A percentile compares a stretch with the other conserved stretches of the same genome.
Conservation (phyloP, 2,113 vertebrate genomes). For the Antigone vipio region DNA sequence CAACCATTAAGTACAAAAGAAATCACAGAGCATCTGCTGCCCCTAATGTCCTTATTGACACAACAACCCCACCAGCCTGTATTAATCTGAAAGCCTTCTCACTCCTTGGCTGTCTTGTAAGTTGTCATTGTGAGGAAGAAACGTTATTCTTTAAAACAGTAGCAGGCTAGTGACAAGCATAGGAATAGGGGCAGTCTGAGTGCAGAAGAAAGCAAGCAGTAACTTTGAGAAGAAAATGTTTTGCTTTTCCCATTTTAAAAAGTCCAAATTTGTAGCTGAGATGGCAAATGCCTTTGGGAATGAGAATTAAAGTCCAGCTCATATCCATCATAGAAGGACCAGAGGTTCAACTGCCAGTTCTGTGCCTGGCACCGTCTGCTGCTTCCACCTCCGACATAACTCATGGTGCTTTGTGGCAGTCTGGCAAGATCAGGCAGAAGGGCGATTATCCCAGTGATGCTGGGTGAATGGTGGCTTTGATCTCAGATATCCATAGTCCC, state of each 20-base stretch:
- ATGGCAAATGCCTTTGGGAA: neutral
- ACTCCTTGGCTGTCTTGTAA: neutral
- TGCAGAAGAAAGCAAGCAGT: neutral
- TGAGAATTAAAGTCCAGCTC: neutral
- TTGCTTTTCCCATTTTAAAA: neutral
- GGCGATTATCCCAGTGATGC: neutral
- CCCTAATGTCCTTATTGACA: neutral
- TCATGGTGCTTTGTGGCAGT: neutral
- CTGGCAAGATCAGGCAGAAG: neutral
- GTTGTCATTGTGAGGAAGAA: neutral
- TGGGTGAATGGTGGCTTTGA: neutral
- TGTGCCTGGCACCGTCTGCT: neutral
- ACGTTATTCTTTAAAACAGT: neutral
- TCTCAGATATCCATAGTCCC: neutral
- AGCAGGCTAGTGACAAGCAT: neutral
- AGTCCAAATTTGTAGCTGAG: neutral
- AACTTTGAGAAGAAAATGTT: neutral
- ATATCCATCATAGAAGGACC: neutral
- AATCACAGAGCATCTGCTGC: neutral
- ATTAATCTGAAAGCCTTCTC: neutral
- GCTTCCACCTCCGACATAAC: neutral
- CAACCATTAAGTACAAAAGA: neutral
- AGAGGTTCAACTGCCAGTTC: neutral
- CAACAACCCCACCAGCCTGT: neutral
- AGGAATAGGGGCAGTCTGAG: neutral